Conservation (phyloP, 2,888 invertebrate species). For the Hirtodrosophila confusa region DNA sequence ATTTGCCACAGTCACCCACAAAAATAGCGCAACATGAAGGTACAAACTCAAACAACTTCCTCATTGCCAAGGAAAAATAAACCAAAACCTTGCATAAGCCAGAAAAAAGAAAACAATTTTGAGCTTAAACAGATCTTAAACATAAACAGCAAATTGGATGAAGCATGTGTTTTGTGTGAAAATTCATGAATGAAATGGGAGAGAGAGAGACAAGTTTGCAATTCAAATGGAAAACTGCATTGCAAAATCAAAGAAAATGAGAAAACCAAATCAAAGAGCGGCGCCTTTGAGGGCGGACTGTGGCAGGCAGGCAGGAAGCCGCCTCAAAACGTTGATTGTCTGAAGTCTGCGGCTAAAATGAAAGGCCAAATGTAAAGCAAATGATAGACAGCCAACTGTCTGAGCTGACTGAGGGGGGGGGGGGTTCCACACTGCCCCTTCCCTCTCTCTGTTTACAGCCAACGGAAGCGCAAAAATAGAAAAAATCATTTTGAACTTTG, state of each 20-base stretch:
- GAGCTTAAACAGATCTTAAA: constrained; percentile 18
- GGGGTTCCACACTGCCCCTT: constrained; percentile 6
- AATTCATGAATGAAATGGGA: constrained; percentile 54
- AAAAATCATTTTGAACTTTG: constrained; percentile 71
- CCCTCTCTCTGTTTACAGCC: constrained; percentile 17
- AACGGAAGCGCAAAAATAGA: constrained; percentile 77
- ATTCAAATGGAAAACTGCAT: constrained; percentile 45
- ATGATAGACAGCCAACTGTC: constrained; percentile 75
- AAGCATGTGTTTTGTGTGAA: constrained; percentile 47
- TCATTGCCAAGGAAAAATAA: constrained; percentile 51
- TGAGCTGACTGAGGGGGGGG: constrained; percentile 47
- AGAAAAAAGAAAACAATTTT: constrained; percentile 35
- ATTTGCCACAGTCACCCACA: constrained; percentile 74
- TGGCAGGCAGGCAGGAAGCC: constrained; percentile 40
- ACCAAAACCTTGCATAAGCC: constrained; percentile 57
- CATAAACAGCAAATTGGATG: constrained; percentile 52
- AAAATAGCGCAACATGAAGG: constrained; percentile 35
- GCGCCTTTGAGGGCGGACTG: constrained; percentile 63
- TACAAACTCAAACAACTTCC: constrained; percentile 49
- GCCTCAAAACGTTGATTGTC: constrained; percentile 58
- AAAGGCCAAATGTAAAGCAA: constrained; percentile 75
- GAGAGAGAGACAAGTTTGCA: constrained; percentile 25
- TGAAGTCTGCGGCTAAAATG: constrained; percentile 74
- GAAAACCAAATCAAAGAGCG: constrained; percentile 61
- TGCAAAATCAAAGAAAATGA: constrained; percentile 29